These are phyloP conservation scores for Rutilus rutilus DNA, from an alignment of 2,113 vertebrate genomes.

Conservation along the genomic window DNA sequence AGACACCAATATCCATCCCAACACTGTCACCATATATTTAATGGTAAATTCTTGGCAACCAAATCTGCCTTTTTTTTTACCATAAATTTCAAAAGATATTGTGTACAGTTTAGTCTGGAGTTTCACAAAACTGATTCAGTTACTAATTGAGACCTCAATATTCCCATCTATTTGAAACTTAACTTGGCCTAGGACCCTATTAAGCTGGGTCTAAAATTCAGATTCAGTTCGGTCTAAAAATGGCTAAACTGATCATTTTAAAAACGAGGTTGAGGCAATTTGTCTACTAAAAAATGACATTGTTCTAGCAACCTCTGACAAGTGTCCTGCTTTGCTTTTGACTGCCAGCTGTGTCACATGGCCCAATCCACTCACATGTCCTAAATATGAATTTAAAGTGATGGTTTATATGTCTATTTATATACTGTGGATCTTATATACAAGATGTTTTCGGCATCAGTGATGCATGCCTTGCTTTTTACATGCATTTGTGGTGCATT, in stretches of 20 bases:
- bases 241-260: neutral
- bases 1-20: neutral
- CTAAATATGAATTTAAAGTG: neutral
- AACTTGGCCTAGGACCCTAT: neutral
- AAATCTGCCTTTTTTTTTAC: neutral
- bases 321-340: neutral
- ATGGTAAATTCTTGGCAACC: neutral
- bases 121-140: neutral
- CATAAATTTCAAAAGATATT: neutral
- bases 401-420: neutral
- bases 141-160: neutral
- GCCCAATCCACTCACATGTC: neutral
- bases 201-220: neutral
- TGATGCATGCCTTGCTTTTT: neutral
- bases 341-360: constrained; percentile 6
- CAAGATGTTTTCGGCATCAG: neutral
- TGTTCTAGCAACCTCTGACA: neutral
- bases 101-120: neutral
- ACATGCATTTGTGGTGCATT: constrained; percentile 10
- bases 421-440: neutral
- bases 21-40: neutral
- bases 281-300: neutral
- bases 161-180: neutral
- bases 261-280: neutral
- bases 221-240: neutral